Conservation (phyloP, 35 echinoderm and acorn worm genomes). For the Amphiura filiformis region DNA sequence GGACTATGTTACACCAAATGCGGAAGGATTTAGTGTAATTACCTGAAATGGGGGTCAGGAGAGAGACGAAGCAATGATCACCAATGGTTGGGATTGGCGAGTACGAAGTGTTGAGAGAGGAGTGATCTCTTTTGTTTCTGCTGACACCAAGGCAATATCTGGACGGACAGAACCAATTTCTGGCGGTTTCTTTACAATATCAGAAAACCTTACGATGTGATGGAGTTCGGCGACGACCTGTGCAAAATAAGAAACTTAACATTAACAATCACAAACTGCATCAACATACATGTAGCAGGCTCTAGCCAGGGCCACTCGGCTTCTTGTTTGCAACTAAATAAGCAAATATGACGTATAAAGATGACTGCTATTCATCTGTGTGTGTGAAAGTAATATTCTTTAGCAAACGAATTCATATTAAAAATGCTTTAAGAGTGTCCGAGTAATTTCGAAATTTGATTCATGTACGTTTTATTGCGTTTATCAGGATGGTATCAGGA, state of each 20-base stretch:
- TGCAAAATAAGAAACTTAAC: neutral
- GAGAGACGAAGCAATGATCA: slow-evolving; percentile 54
- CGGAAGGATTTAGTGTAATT: too few relatives aligned
- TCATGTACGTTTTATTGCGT: too few relatives aligned
- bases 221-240: neutral
- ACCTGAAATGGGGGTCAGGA: slow-evolving; percentile 78
- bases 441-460: too few relatives aligned
- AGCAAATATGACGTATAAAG: too few relatives aligned
- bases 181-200: neutral
- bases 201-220: neutral
- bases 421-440: too few relatives aligned
- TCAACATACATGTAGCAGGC: neutral
- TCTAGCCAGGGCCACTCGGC: too few relatives aligned
- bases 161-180: neutral
- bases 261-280: neutral
- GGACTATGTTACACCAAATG: too few relatives aligned
- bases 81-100: slow-evolving; percentile 48
- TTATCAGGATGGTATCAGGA: too few relatives aligned
- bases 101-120: slow-evolving; percentile 21
- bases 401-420: too few relatives aligned
- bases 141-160: slow-evolving; percentile 17
- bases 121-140: neutral
- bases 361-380: neutral
- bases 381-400: too few relatives aligned
- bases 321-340: too few relatives aligned